These are phyloP conservation scores for Cotesia chilonis DNA, from an alignment of 1,140 invertebrate species.

Conservation along the genomic window DNA sequence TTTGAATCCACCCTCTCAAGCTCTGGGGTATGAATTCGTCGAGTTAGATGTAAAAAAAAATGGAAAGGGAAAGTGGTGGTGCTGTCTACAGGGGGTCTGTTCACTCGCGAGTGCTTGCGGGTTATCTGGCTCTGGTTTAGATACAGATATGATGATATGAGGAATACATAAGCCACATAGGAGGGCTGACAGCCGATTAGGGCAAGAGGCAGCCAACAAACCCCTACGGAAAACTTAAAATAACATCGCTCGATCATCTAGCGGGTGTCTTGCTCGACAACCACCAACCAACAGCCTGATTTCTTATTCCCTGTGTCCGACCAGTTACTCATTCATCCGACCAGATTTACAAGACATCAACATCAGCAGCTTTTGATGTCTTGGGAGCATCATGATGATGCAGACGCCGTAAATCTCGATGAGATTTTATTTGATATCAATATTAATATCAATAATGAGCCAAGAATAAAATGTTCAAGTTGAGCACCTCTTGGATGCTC, in stretches of 20 bases:
- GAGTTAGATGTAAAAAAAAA: constrained; percentile 43
- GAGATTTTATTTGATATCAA: no score
- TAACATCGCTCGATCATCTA: constrained; percentile 65
- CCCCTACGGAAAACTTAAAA: constrained; percentile 66
- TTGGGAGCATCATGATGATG: no score
- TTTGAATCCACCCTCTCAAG: constrained; percentile 62
- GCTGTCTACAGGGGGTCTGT: constrained; percentile 42
- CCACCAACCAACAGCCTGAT: constrained; percentile 53
- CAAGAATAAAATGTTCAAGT: constrained; percentile 31
- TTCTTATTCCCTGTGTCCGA: constrained; percentile 48
- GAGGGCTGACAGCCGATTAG: constrained; percentile 63
- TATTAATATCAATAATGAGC: no score
- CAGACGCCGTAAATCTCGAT: no score
- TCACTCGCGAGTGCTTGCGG: constrained; percentile 22
- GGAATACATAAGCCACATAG: constrained; percentile 23
- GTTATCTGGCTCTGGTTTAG: background rate
- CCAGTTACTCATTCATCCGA: background rate
- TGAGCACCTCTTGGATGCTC: constrained; percentile 63
- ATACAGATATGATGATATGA: constrained; percentile 7
- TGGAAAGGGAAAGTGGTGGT: background rate
- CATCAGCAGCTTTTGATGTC: background rate
- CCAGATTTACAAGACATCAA: background rate
- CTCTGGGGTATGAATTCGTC: constrained; percentile 55
- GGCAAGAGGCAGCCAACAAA: constrained; percentile 51
- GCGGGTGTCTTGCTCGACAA: constrained; percentile 56